Base-by-base conservation (phyloP, 2,888 invertebrate species). In the Epirrhoe tristata region DNA sequence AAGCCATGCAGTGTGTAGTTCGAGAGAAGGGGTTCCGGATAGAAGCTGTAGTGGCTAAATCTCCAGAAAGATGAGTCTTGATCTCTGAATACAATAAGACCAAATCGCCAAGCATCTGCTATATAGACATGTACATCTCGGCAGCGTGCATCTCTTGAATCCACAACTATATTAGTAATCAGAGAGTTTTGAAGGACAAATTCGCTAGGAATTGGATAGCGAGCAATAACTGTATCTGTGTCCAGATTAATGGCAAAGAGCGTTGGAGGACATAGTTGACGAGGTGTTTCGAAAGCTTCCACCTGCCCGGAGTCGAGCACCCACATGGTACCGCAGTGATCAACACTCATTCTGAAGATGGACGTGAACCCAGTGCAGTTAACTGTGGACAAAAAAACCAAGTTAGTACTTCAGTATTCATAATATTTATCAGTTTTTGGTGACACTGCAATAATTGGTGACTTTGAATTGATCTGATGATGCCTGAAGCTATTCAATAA, bases 291-390 rank as follows among this genome's bases (percentile, higher is more conserved):
- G 14, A 95, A 95, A 0, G 95, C 94, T 79, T 97, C 95, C 0
- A 96, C 94, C 80, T 96, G 95, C 0, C 97, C 97, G 0, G 97
- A 96, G 84, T 97, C 97, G 32, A 97, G 93, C 0, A 96, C 94
- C 97, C 97, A 97, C 77, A 97, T 93, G 1, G 96, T 94, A 58
- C 96, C 95, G 77, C 97, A 97, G 54, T 95, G 94, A 83, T 97
- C 97, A 0, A 96, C 95, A 77, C 94, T 94, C 80, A 97, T 94
- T n/a, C 97, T 94, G 82, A 97, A 97, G 1, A 97, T 95, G 0
- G 97, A 97, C 0, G 96, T 96, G 63, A 97, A 90, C 48, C 96
- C 95, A 24, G 87, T 88, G 74, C 93, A 93, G 74, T 92, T 95
- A 59, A 36, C 93, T 93, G 84, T 59, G 76, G 34, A 79, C 73